Evolutionary conservation across 2,113 vertebrate species (phyloP).

Genomic region (Dendropsophus ebraccatus): DNA sequence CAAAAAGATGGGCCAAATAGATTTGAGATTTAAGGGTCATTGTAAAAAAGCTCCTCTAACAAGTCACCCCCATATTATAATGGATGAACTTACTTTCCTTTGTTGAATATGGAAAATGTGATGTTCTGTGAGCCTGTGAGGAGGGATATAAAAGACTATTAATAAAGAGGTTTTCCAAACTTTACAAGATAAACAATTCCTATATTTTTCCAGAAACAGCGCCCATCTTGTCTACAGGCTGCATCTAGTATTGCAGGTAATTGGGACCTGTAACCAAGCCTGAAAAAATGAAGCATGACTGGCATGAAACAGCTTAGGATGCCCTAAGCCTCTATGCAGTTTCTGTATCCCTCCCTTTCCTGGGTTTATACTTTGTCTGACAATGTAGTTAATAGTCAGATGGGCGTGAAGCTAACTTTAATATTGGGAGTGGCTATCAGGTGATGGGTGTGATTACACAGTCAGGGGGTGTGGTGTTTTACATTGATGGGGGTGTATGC

Average conservation of each 20-base stretch:
- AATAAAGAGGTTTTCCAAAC: not conserved
- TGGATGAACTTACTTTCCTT: slow-evolving; percentile 74
- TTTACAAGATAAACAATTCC: not conserved
- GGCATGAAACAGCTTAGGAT: too few relatives aligned
- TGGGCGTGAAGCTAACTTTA: too few relatives aligned
- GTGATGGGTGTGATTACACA: too few relatives aligned
- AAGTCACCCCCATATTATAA: not conserved
- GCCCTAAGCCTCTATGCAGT: too few relatives aligned
- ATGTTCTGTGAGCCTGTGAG: slow-evolving; percentile 76
- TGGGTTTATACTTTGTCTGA: too few relatives aligned
- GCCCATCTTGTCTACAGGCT: not conserved
- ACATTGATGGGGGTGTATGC: too few relatives aligned
- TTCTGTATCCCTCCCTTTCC: too few relatives aligned
- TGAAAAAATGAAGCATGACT: too few relatives aligned
- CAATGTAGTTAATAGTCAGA: too few relatives aligned
- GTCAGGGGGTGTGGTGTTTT: too few relatives aligned
- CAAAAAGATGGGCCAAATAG: not conserved
- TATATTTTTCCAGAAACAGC: not conserved
- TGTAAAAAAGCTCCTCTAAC: not conserved
- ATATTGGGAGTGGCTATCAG: too few relatives aligned
- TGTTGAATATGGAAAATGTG: slow-evolving; percentile 76
- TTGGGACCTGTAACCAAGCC: too few relatives aligned
- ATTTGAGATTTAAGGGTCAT: not conserved
- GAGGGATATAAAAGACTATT: slow-evolving; percentile 17
- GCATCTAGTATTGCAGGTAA: not conserved